A percentile compares a stretch with the other conserved stretches of the same genome.
Evolutionary conservation across 2,888 invertebrate genomes (phyloP).

Genomic region (Germaria angustata): DNA sequence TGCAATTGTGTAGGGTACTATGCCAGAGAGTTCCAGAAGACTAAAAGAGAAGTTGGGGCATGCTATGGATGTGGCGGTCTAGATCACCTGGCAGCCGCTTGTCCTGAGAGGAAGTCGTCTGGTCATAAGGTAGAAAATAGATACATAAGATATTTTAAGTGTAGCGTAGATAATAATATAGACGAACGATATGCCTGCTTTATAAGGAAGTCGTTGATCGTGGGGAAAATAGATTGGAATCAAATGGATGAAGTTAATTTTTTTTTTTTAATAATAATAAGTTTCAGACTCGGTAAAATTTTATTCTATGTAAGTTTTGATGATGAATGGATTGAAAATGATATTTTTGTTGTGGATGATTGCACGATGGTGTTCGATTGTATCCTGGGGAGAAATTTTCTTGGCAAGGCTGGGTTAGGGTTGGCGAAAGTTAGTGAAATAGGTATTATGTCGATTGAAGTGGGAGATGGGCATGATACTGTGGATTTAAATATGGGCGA

Average conservation of each 20-base stretch:
- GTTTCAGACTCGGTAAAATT: conserved; percentile 29
- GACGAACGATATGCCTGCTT: too few species aligned
- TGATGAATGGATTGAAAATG: conserved; percentile 10
- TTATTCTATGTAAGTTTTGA: too few species aligned
- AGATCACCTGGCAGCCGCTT: conserved; percentile 28
- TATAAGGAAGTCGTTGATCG: neutral
- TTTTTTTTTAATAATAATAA: conserved; percentile 36
- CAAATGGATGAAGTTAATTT: neutral
- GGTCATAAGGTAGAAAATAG: conserved; percentile 20
- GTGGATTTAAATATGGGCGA: neutral
- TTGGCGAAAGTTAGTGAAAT: too few species aligned
- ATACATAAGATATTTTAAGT: conserved; percentile 39
- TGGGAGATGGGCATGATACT: neutral
- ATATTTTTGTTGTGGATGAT: too few species aligned
- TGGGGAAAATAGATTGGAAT: neutral
- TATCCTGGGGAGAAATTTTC: conserved; percentile 44
- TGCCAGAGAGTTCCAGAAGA: conserved; percentile 40
- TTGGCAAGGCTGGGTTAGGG: neutral
- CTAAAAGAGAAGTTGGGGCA: conserved; percentile 45
- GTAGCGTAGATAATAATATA: too few species aligned
- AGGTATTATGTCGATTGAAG: conserved; percentile 33
- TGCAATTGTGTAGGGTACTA: too few species aligned
- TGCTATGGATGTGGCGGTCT: conserved; percentile 54
- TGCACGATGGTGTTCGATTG: too few species aligned
- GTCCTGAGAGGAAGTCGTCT: neutral